Conservation (phyloP, 2,113 vertebrate species). For the Ceyx margarethae region DNA sequence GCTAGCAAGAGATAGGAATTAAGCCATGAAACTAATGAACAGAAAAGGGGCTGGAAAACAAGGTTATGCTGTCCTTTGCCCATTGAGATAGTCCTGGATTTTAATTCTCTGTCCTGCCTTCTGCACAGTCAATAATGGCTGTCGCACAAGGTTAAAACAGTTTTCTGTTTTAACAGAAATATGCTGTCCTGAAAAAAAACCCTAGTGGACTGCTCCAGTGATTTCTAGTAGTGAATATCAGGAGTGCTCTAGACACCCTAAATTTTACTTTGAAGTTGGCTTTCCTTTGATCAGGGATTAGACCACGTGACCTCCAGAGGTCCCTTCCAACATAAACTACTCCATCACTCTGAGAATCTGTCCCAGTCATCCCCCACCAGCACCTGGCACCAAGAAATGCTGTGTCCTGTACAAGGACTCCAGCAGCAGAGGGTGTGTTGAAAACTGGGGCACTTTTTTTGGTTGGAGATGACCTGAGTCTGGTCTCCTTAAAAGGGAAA, state of each 20-base stretch:
- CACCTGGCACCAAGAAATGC: not conserved
- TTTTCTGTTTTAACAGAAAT: not conserved
- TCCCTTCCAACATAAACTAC: not conserved
- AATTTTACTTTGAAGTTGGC: not conserved
- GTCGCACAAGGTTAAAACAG: not conserved
- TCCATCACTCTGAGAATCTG: not conserved
- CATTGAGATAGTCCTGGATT: not conserved
- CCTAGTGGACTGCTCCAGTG: not conserved
- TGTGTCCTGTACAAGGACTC: not conserved
- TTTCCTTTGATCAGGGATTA: not conserved
- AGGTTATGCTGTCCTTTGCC: conserved; percentile 45
- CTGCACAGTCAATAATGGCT: not conserved
- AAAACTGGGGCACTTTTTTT: not conserved
- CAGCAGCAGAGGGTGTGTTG: accelerated
- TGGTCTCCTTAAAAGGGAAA: not conserved
- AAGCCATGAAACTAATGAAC: conserved; percentile 64
- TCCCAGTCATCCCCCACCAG: not conserved
- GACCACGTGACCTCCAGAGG: not conserved
- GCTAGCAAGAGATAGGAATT: conserved; percentile 67
- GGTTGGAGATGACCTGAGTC: not conserved
- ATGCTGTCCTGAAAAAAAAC: not conserved
- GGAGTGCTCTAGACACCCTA: not conserved
- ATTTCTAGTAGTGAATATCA: not conserved
- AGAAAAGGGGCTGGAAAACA: not conserved
- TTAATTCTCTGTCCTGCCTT: not conserved